Evolutionary conservation across 2,797 vertebrate genomes (phyloP).

Genomic region (Mus caroli): DNA sequence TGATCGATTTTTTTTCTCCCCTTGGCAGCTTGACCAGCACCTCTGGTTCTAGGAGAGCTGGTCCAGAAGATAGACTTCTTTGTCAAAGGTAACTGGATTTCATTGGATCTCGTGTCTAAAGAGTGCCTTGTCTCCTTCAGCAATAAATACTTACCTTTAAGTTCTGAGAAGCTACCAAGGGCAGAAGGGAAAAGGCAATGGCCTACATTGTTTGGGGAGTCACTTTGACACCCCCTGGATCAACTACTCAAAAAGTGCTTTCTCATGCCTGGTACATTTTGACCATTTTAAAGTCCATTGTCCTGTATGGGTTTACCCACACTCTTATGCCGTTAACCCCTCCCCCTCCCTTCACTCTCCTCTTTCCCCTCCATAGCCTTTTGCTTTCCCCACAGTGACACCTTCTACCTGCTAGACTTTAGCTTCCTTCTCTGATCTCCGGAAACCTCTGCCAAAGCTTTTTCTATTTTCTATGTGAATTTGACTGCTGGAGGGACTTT

Average conservation of each 20-base stretch:
- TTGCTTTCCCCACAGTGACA: background rate
- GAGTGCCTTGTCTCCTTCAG: background rate
- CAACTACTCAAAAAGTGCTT: background rate
- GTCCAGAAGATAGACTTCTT: background rate
- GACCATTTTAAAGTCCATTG: background rate
- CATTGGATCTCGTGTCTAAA: background rate
- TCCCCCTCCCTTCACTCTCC: background rate
- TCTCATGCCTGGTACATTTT: background rate
- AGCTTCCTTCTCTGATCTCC: background rate
- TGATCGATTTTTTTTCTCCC: background rate
- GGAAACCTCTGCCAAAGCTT: fast-evolving
- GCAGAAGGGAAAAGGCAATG: background rate
- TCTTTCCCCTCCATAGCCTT: background rate
- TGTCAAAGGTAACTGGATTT: background rate
- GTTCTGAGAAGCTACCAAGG: background rate
- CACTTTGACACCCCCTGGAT: background rate
- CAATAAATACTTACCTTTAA: background rate
- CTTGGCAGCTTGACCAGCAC: too few species aligned
- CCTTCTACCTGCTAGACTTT: too few species aligned
- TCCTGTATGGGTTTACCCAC: background rate
- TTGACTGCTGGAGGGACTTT: background rate
- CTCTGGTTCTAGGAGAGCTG: background rate
- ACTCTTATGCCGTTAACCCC: fast-evolving
- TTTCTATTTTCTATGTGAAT: background rate
- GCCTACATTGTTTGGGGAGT: background rate